Percentiles rank a stretch among this genome's conserved stretches.
These are phyloP conservation scores for Hetaerina titia DNA, from an alignment of 2,888 invertebrate species.

Conservation along the genomic window DNA sequence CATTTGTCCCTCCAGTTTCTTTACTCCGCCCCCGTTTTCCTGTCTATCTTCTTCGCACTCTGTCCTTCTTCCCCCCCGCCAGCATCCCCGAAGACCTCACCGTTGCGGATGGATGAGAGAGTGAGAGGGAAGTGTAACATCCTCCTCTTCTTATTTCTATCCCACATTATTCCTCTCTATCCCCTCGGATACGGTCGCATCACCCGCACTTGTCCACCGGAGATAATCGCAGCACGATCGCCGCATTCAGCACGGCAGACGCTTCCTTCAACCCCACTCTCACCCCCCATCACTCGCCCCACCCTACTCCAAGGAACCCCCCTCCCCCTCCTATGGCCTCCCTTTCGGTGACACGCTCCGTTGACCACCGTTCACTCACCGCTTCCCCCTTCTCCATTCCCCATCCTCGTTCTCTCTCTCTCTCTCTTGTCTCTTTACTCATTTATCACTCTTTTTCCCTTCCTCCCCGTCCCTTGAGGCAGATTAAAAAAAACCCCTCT, in stretches of 20 bases:
- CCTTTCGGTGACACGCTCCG: constrained; percentile 49
- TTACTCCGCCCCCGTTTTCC: neutral
- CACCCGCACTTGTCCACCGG: constrained; percentile 48
- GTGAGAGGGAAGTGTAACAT: neutral
- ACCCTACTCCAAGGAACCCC: neutral
- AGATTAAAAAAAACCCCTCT: neutral
- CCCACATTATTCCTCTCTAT: neutral
- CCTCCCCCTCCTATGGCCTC: neutral
- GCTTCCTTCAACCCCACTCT: too few relatives aligned
- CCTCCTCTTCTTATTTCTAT: neutral
- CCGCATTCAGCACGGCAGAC: neutral
- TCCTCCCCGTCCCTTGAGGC: neutral
- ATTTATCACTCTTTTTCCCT: neutral
- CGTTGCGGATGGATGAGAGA: neutral
- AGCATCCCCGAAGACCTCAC: neutral
- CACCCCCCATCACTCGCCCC: neutral
- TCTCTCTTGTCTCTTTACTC: neutral
- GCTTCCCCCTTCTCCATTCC: neutral
- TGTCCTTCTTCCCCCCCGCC: neutral
- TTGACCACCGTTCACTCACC: neutral
- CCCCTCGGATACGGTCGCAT: constrained; percentile 47
- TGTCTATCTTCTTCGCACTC: neutral
- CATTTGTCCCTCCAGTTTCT: neutral
- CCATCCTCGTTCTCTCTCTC: neutral
- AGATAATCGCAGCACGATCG: constrained; percentile 45